Evolutionary conservation across 2,113 vertebrate genomes (phyloP).

Genomic region (Callopanchax toddi): DNA sequence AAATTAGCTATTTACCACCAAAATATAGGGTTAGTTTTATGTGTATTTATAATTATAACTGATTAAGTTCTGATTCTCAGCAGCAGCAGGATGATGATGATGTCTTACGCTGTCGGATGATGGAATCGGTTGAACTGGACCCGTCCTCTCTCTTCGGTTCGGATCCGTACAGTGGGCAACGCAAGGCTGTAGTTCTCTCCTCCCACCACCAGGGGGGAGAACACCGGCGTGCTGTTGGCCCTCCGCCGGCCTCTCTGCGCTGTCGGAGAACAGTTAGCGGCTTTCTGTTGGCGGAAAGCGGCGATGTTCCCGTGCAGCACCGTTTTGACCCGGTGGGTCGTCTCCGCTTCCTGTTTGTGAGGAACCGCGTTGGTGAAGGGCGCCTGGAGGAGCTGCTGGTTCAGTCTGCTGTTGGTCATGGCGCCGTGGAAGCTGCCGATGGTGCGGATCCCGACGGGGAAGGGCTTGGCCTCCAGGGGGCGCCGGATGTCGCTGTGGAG

Average conservation of each 20-base stretch:
- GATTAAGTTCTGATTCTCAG: too few species aligned
- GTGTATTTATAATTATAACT: too few species aligned
- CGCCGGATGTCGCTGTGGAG: constrained; percentile 43
- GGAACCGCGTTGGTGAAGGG: neutral
- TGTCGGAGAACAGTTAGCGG: neutral
- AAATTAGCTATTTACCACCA: too few species aligned
- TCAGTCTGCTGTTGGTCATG: constrained; percentile 65
- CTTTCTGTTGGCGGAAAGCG: constrained; percentile 64
- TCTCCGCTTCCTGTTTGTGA: constrained; percentile 44
- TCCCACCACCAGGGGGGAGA: constrained; percentile 72
- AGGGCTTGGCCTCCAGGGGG: constrained; percentile 66
- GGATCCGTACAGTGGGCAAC: constrained; percentile 66
- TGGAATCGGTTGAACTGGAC: constrained; percentile 63
- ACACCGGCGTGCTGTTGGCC: constrained; percentile 68
- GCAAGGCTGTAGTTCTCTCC: constrained; percentile 76
- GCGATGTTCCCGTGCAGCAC: constrained; percentile 45
- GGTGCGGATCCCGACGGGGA: constrained; percentile 63
- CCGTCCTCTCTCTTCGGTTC: constrained; percentile 54
- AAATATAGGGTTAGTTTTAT: too few species aligned
- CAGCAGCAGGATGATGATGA: too few species aligned
- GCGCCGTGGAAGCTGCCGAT: constrained; percentile 71
- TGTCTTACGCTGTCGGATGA: constrained; percentile 57
- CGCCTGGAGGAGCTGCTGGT: constrained; percentile 49
- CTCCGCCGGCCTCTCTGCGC: constrained; percentile 68
- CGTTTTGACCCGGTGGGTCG: constrained; percentile 41